Conservation (phyloP, 2,888 invertebrate genomes). For the Thymelicus lineola region DNA sequence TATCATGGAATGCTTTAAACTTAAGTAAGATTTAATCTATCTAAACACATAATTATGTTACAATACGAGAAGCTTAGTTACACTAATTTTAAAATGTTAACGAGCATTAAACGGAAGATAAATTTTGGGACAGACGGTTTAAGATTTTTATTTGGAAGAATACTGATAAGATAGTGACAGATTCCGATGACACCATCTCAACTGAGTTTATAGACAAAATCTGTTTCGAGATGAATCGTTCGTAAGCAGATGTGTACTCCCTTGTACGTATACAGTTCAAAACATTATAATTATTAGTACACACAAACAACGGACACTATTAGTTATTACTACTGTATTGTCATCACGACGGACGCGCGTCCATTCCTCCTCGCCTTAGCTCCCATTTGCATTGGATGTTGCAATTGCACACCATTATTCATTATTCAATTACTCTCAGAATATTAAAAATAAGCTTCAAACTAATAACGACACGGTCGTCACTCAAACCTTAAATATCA, state of each 20-base stretch:
- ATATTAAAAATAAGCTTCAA: constrained; percentile 29
- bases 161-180: constrained; percentile 38
- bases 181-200: background rate
- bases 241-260: constrained; percentile 43
- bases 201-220: background rate
- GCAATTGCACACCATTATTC: constrained; percentile 43
- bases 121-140: constrained; percentile 10
- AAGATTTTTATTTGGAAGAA: constrained; percentile 32
- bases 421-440: constrained; percentile 26
- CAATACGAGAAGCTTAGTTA: constrained; percentile 66
- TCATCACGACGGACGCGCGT: constrained; percentile 59
- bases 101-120: constrained; percentile 21
- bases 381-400: constrained; percentile 48
- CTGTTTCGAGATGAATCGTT: background rate
- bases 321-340: constrained; percentile 60
- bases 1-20: constrained; percentile 81
- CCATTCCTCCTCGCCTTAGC: constrained; percentile 41
- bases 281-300: constrained; percentile 42
- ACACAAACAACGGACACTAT: constrained; percentile 42
- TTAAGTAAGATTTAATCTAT: constrained; percentile 80
- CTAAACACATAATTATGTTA: constrained; percentile 66
- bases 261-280: constrained; percentile 50
- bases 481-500: constrained; percentile 10
- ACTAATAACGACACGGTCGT: constrained; percentile 6
- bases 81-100: constrained; percentile 38